A percentile compares a stretch with the other conserved stretches of the same genome.
These are phyloP conservation scores for Noctua comes DNA, from an alignment of 2,888 invertebrate species.

Conservation along the genomic window DNA sequence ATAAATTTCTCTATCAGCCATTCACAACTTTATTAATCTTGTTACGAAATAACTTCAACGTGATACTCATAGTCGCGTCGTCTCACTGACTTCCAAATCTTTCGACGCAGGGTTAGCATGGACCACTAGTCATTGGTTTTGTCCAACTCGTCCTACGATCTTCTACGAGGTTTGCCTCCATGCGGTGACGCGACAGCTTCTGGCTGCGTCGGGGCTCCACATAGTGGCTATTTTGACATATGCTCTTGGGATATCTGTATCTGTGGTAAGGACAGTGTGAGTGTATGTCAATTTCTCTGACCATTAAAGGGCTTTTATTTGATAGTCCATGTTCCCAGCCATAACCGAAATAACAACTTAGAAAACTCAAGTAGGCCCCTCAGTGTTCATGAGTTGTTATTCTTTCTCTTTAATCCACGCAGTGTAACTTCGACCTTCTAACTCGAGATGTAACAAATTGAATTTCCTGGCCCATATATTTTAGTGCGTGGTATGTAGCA, in stretches of 20 bases:
- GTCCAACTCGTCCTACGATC: background rate
- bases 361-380: background rate
- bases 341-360: background rate
- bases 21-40: slow-evolving; percentile 12
- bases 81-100: background rate
- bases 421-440: slow-evolving; percentile 42
- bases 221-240: background rate
- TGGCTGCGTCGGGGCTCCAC: background rate
- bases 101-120: background rate
- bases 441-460: slow-evolving; percentile 57
- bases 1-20: background rate
- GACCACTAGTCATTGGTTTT: background rate
- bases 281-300: background rate
- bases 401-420: slow-evolving; percentile 29
- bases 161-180: background rate
- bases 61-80: background rate
- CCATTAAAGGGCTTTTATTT: background rate
- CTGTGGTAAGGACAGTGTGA: background rate
- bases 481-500: slow-evolving; percentile 49
- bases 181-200: background rate
- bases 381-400: slow-evolving; percentile 29
- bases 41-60: slow-evolving; percentile 14
- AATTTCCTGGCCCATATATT: slow-evolving; percentile 59
- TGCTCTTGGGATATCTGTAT: no score
- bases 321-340: background rate